These are phyloP conservation scores for Oxyura jamaicensis DNA, from an alignment of 2,113 vertebrate species.

Conservation along the genomic window DNA sequence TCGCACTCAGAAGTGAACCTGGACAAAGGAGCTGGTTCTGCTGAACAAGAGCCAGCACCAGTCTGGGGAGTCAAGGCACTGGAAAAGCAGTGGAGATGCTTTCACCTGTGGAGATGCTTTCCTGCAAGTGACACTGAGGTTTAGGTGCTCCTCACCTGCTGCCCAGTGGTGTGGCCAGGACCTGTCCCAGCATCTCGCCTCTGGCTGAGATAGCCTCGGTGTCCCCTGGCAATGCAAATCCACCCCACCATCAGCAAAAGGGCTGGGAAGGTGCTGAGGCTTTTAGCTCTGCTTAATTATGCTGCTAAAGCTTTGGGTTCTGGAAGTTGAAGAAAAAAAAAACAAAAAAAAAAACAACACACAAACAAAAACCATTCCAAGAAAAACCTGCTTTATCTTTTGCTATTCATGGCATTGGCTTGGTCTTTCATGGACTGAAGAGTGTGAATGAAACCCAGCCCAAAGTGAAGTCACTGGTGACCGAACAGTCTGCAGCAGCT, in stretches of 20 bases:
- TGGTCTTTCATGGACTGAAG: neutral
- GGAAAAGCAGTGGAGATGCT: neutral
- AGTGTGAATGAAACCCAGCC: neutral
- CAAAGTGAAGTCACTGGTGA: conserved; percentile 42
- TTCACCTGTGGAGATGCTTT: fast-evolving
- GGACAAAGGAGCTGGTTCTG: neutral
- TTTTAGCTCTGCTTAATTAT: neutral
- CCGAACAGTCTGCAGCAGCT: neutral
- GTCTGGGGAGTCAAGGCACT: fast-evolving
- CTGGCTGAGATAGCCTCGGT: fast-evolving
- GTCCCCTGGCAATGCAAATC: fast-evolving
- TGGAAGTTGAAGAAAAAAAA: neutral
- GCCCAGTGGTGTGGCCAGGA: fast-evolving
- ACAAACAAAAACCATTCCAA: neutral
- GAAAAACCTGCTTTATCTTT: neutral
- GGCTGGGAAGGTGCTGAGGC: neutral
- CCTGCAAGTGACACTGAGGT: fast-evolving
- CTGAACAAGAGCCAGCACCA: neutral
- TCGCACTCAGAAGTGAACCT: neutral
- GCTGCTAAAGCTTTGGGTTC: neutral
- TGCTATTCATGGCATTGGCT: neutral
- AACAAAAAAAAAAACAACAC: too few relatives aligned
- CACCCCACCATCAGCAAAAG: neutral
- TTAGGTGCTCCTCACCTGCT: fast-evolving
- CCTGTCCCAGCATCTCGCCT: neutral